These are phyloP conservation scores for Clarias pachynema DNA, from an alignment of 2,797 vertebrate species.

Conservation along the genomic window DNA sequence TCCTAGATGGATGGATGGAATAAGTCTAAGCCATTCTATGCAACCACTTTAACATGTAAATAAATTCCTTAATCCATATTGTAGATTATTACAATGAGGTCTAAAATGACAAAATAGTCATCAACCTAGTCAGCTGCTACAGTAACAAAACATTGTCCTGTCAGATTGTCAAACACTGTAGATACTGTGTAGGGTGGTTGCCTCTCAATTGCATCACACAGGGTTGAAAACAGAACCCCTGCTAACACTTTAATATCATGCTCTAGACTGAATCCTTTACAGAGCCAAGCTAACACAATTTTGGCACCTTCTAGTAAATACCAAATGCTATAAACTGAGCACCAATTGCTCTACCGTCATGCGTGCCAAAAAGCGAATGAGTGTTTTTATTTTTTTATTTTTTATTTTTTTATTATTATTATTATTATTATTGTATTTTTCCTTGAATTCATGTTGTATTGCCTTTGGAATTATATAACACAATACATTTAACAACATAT, in stretches of 20 bases:
- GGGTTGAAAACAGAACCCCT: background rate
- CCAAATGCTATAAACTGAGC: background rate
- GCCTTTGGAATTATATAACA: background rate
- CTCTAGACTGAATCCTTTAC: background rate
- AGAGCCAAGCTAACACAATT: conserved; percentile 1
- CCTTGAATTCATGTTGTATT: background rate
- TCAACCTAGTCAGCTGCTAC: background rate
- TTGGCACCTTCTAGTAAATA: background rate
- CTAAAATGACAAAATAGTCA: background rate
- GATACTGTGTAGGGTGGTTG: background rate
- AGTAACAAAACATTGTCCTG: background rate
- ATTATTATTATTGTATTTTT: too few relatives aligned
- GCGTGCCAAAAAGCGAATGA: background rate
- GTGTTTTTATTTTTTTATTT: too few relatives aligned
- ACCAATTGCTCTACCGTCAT: background rate
- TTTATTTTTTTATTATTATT: too few relatives aligned
- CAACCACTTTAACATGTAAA: background rate
- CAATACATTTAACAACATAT: background rate
- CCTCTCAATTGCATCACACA: background rate
- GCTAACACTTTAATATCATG: background rate
- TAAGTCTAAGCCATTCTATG: background rate
- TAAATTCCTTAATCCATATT: background rate
- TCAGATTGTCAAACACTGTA: background rate
- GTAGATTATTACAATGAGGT: background rate
- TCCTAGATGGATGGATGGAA: too few relatives aligned